Base-by-base conservation (phyloP, 2,888 invertebrate genomes). In the Caenorhabditis macrosperma region DNA sequence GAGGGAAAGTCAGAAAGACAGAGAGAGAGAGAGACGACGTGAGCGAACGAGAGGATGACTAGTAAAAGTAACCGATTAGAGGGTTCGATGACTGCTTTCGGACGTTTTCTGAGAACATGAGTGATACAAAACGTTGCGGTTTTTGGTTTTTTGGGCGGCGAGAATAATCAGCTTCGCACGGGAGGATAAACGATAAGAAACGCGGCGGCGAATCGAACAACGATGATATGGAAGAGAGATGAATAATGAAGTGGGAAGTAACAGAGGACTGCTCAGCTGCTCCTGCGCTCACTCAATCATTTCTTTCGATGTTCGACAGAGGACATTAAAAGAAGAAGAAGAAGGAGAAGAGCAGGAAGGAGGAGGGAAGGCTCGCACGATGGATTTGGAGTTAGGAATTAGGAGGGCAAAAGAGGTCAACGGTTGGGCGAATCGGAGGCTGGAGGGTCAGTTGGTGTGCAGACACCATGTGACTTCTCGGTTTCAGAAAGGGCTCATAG, bases 351-450 rank as follows among this genome's bases (percentile, higher is more conserved):
- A 33, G 50, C 48, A 38, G 22, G 46, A 54, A 67, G 12, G 3
- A 12, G 38, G 12, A 9, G 6, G 38, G 12, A 12, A 20, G 28
- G 10, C 26, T 64, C 72, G 33, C 72, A 72, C 72, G 72, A 55
- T 57, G 72, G 72, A 72, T 72, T 72, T 72, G 35, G 63, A 72
- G 24, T 17, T 20, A 20, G 48, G 72, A 72, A 72, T 72, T 63
- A 72, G 44, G 35, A 72, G 61, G 50, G 41, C 50, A 61, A 48
- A 26, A 41, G 38, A 64, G 72, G 64, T 57, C 63, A 72, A 52
- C 46, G 54, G 44, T 54, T 69, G 24, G n/a, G 9, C 54, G 35
- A 44, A 46, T 15, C 17, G 26, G 35, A 26, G 24, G n/a, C 24
- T 48, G 48, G 38, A 26, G 35, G 35, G 24, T 38, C 72, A 72